Conservation (phyloP, 2,113 vertebrate species). For the Melanerpes formicivorus region DNA sequence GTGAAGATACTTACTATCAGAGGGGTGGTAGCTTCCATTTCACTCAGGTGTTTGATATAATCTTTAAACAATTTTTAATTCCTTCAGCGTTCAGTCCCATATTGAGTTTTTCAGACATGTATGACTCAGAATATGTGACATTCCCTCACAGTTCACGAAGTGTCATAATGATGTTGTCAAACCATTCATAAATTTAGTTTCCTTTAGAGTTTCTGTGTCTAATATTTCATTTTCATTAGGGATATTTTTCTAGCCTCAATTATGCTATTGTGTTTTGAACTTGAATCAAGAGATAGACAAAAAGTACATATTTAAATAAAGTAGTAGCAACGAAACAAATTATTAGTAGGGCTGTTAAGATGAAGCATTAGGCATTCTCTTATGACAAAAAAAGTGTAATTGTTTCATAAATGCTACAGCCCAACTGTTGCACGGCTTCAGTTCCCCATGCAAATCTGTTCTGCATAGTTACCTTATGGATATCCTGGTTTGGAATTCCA, state of each 20-base stretch:
- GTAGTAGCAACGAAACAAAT: background rate
- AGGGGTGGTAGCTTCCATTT: background rate
- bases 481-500: constrained; percentile 62
- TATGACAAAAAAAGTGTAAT: background rate
- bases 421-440: background rate
- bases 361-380: background rate
- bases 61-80: background rate
- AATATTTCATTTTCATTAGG: background rate
- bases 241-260: background rate
- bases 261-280: background rate
- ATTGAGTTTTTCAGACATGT: background rate
- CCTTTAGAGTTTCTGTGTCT: background rate
- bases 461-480: constrained; percentile 53
- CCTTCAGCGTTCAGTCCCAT: background rate
- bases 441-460: background rate
- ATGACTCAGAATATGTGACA: background rate
- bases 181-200: background rate
- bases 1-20: background rate
- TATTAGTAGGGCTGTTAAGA: background rate
- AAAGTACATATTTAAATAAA: background rate
- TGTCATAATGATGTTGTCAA: background rate
- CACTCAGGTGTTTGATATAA: background rate
- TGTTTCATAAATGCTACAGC: background rate
- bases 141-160: background rate
- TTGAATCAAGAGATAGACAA: background rate